Conservation (phyloP, 2,113 vertebrate genomes). For the Trachemys scripta region DNA sequence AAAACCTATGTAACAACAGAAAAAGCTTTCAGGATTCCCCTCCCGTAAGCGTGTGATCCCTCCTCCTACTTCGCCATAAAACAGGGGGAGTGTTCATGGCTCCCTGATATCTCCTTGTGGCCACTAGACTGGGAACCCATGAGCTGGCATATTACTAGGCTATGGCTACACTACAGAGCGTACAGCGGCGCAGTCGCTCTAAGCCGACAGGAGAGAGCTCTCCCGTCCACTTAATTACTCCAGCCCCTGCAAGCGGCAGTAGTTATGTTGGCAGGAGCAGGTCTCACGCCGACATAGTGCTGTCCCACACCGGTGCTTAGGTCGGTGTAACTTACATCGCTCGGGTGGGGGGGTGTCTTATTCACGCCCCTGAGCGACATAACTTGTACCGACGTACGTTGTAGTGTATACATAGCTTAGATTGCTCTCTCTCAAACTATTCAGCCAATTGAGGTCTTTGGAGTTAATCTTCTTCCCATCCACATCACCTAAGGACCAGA, state of each 20-base stretch:
- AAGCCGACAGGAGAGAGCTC: too few species aligned
- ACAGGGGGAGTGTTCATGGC: not conserved
- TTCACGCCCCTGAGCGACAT: too few species aligned
- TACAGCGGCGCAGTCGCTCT: too few species aligned
- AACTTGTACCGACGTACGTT: too few species aligned
- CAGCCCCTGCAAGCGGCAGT: too few species aligned
- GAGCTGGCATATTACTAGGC: not conserved
- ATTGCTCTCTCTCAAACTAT: not conserved
- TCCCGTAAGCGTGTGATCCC: not conserved
- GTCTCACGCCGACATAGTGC: too few species aligned
- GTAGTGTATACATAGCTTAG: not conserved
- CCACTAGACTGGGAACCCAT: not conserved
- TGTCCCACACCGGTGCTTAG: too few species aligned
- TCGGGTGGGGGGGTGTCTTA: too few species aligned
- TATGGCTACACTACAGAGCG: too few species aligned
- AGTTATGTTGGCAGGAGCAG: too few species aligned
- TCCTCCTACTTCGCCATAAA: not conserved
- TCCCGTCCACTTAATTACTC: too few species aligned
- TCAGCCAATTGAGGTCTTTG: not conserved
- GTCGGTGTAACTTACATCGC: too few species aligned
- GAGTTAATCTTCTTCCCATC: slow-evolving; percentile 9
- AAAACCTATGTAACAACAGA: not conserved
- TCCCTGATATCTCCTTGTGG: not conserved
- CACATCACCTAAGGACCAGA: slow-evolving; percentile 11
- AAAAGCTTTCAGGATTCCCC: not conserved